Conservation (phyloP, 2,113 vertebrate species). For the Microcebus murinus region DNA sequence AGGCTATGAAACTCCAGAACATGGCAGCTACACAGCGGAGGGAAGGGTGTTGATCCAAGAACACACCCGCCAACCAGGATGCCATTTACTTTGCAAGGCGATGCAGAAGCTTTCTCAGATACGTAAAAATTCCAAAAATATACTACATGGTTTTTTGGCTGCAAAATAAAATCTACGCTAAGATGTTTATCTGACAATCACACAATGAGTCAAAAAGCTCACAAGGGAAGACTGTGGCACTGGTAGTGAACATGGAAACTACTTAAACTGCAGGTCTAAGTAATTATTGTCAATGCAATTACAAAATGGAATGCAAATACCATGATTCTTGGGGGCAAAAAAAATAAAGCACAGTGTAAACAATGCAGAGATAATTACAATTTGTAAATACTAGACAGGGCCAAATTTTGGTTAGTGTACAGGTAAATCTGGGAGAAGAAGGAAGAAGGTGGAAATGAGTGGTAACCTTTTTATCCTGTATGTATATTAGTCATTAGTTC, state of each 20-base stretch:
- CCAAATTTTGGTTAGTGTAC: background rate
- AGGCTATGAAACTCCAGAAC: background rate
- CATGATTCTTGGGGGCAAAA: background rate
- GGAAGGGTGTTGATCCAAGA: background rate
- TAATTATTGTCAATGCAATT: background rate
- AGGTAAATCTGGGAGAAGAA: background rate
- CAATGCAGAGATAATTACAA: background rate
- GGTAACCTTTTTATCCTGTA: background rate
- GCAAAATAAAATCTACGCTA: background rate
- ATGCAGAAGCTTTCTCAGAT: background rate
- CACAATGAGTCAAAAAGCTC: background rate
- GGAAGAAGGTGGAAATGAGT: background rate
- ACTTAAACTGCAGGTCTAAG: background rate
- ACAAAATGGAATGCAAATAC: background rate
- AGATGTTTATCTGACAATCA: background rate
- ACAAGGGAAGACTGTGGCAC: background rate
- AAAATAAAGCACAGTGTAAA: background rate
- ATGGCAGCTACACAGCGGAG: background rate
- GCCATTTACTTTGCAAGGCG: conserved; percentile 30
- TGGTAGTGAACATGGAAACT: background rate
- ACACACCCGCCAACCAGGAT: background rate
- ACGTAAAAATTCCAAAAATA: background rate
- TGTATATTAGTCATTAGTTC: background rate
- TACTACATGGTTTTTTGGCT: background rate
- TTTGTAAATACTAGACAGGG: background rate